phyloP scores from a whole-genome alignment of 2,797 vertebrate genomes.

The Platyrinchus mystaceus region DNA sequence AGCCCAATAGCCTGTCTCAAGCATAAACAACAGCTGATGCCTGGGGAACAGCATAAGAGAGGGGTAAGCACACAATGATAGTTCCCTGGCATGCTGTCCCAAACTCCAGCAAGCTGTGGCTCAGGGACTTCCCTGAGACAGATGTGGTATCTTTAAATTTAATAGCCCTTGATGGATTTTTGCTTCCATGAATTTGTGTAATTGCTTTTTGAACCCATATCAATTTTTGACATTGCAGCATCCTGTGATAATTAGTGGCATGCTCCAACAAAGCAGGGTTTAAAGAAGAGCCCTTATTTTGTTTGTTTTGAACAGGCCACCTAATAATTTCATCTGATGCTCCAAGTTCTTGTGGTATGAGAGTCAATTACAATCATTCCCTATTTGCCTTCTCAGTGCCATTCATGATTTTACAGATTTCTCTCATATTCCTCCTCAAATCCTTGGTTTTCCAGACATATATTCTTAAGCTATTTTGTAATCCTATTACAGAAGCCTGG shows the following conservation, averaged over 20 bases:
- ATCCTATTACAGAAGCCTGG: not conserved
- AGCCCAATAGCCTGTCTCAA: slow-evolving; percentile 45
- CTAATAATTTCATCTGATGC: slow-evolving; percentile 45
- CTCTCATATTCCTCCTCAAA: not conserved
- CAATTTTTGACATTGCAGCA: slow-evolving; percentile 58
- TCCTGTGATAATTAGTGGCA: slow-evolving; percentile 58
- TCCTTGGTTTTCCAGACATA: not conserved
- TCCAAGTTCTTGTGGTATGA: not conserved
- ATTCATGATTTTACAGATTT: slow-evolving; percentile 25
- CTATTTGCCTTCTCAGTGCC: not conserved
- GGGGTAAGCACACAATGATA: slow-evolving; percentile 8
- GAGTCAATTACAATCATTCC: slow-evolving; percentile 59
- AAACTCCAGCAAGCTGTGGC: slow-evolving; percentile 63
- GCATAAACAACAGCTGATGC: slow-evolving; percentile 63
- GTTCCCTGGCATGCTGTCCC: slow-evolving; percentile 58
- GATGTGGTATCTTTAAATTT: slow-evolving; percentile 69
- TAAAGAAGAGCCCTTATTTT: slow-evolving; percentile 51
- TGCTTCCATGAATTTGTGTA: slow-evolving; percentile 61
- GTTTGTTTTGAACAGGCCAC: slow-evolving; percentile 54
- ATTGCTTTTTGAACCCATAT: slow-evolving; percentile 54
- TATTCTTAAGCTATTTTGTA: not conserved
- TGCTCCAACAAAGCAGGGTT: slow-evolving; percentile 19
- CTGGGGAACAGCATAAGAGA: slow-evolving; percentile 46
- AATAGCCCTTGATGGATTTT: slow-evolving; percentile 65
- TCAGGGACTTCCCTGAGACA: slow-evolving; percentile 65